Evolutionary conservation across 2,888 invertebrate genomes (phyloP).

Genomic region (Phytoseiulus persimilis): DNA sequence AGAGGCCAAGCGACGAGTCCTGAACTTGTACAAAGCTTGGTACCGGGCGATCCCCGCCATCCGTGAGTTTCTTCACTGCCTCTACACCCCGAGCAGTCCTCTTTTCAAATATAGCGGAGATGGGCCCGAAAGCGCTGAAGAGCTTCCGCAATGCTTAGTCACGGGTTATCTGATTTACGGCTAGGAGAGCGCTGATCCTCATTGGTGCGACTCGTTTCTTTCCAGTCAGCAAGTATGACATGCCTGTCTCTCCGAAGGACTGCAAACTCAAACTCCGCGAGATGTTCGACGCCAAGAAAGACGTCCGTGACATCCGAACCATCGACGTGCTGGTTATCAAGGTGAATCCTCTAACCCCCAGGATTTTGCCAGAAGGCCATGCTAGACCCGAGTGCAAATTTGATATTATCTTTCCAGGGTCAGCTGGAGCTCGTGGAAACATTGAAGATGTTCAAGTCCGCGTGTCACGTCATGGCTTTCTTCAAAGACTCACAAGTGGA

Average conservation of each 20-base stretch:
- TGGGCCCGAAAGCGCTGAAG: too few species aligned
- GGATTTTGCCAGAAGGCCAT: too few species aligned
- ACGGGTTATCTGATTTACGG: too few species aligned
- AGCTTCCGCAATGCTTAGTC: too few species aligned
- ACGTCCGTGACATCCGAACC: slow-evolving; percentile 73
- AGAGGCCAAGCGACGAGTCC: slow-evolving; percentile 72
- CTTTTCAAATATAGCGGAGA: not conserved
- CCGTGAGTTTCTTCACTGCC: slow-evolving; percentile 57
- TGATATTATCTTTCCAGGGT: slow-evolving; percentile 58
- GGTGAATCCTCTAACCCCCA: slow-evolving; percentile 55
- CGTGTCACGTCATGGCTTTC: slow-evolving; percentile 73
- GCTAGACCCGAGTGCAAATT: too few species aligned
- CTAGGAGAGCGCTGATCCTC: too few species aligned
- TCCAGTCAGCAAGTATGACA: slow-evolving; percentile 72
- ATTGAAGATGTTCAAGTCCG: slow-evolving; percentile 78
- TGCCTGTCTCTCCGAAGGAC: slow-evolving; percentile 64
- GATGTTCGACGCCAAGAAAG: slow-evolving; percentile 65
- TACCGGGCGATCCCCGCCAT: slow-evolving; percentile 80
- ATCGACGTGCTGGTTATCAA: slow-evolving; percentile 86
- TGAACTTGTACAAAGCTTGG: slow-evolving; percentile 87
- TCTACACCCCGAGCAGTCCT: not conserved
- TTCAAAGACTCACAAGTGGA: slow-evolving; percentile 70
- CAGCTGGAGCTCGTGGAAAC: slow-evolving; percentile 89
- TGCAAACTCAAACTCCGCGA: slow-evolving; percentile 67
- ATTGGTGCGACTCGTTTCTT: slow-evolving; percentile 43